Evolutionary conservation across 2,797 vertebrate species (phyloP).

Genomic region (Cyclopterus lumpus): DNA sequence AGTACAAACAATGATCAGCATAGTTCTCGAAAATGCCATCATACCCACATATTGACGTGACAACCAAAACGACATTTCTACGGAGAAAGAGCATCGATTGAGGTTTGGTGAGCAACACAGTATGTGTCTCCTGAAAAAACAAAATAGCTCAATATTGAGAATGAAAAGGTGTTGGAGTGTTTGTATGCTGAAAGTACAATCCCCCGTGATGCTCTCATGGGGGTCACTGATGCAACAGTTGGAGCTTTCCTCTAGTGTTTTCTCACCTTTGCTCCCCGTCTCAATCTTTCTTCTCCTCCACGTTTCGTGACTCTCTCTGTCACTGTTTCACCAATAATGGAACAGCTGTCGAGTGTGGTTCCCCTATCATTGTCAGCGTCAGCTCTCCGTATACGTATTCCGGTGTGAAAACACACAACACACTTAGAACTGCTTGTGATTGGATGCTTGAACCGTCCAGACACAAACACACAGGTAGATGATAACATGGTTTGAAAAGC

Average conservation of each 20-base stretch:
- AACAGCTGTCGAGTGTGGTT: conserved; percentile 7
- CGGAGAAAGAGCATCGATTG: conserved; percentile 32
- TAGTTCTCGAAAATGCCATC: conserved; percentile 34
- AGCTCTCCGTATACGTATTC: background rate
- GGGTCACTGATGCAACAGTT: conserved; percentile 59
- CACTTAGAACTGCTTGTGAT: background rate
- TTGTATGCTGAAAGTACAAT: conserved; percentile 30
- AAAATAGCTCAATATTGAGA: conserved; percentile 26
- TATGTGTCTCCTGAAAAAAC: conserved; percentile 14
- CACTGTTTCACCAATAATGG: conserved; percentile 13
- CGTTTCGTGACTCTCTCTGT: conserved; percentile 5
- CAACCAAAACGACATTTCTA: conserved; percentile 28
- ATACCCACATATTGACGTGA: conserved; percentile 24
- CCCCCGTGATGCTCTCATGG: conserved; percentile 18
- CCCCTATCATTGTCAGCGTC: conserved; percentile 2
- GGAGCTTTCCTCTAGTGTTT: conserved; percentile 43
- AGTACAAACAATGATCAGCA: background rate
- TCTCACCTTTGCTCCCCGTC: conserved; percentile 23
- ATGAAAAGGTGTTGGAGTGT: conserved; percentile 20
- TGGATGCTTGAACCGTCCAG: background rate
- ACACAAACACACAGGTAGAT: conserved; percentile 12
- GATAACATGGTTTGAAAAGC: conserved; percentile 10
- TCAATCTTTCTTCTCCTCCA: background rate
- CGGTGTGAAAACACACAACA: background rate
- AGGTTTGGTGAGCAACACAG: conserved; percentile 21